Evolutionary conservation across 2,113 vertebrate species (phyloP), one percentile per base, ranked within the genome.

Genomic region (Callopanchax toddi): DNA sequence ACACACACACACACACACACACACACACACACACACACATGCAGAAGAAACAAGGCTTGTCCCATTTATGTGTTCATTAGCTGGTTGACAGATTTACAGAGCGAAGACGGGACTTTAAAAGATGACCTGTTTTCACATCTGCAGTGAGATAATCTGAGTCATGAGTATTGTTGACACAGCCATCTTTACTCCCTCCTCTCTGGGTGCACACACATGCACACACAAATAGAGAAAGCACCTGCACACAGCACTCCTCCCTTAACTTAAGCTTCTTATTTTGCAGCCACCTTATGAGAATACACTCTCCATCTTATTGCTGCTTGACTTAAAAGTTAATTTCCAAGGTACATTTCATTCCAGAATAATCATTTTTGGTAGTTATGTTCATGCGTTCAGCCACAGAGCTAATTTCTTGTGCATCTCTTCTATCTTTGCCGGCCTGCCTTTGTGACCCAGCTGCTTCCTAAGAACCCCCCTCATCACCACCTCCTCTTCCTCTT

Each of bases 401-500:
- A 36, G 60, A 77, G 65, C 57, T 78, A 49, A 82, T 88, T 67
- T 84, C 65, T 78, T 66, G 78, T 72, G 76, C 60, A 43, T 76
- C 75, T 74, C 63, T 48, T 72, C 64, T 68, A 49, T 78, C 78
- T 76, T 51, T 20, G 29, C 60, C 36, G 81, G 78, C 82, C 76
- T 63, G 65, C 74, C 82, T 82, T 86, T 84, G 84, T 90, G 89
- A 91, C 89, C 90, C 91, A 90, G 91, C 91, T 92, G 91, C 90
- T 84, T 79, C 61, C 72, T 32, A 15, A 75, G 60, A 81, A 74
- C 68, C 79, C 48, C 56, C 62, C 32, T 18, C 55, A 40, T 52
- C 32, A n/a, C 60, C 37, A 22, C 62, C 52, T 46, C 29, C 21
- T 43, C 48, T 42, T 26, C 40, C 57, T 53, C 69, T 53, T 50